Conservation (phyloP, 1,140 invertebrate genomes). For the Ceratosolen solmsi region DNA sequence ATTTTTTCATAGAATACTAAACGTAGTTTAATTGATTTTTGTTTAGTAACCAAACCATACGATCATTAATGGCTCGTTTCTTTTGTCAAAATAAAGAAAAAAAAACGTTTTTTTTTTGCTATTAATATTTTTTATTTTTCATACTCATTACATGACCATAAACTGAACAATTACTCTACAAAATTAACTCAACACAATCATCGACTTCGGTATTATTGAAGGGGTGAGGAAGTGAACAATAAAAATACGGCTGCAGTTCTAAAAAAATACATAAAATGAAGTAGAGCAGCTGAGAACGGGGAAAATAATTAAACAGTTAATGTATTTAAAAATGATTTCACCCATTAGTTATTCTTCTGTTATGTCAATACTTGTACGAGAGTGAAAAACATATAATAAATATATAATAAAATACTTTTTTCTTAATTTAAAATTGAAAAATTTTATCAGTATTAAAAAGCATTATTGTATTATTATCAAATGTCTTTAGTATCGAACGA, state of each 20-base stretch:
- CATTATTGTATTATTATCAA: too few species aligned
- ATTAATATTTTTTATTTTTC: not conserved
- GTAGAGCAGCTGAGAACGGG: not conserved
- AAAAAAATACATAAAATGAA: conserved; percentile 10
- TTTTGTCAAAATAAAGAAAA: too few species aligned
- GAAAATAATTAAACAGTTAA: not conserved
- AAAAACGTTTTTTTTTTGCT: too few species aligned
- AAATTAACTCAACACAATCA: not conserved
- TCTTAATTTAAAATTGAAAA: too few species aligned
- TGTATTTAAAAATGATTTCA: not conserved
- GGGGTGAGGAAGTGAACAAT: not conserved
- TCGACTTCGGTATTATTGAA: not conserved
- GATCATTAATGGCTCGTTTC: not conserved
- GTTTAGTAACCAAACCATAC: not conserved
- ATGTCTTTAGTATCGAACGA: too few species aligned
- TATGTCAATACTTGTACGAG: not conserved
- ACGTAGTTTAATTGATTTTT: not conserved
- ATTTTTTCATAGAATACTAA: not conserved
- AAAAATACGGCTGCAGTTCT: not conserved
- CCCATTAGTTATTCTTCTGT: not conserved
- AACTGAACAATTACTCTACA: not conserved
- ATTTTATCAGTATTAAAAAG: too few species aligned
- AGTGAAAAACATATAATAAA: too few species aligned
- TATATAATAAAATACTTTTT: too few species aligned
- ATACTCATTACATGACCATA: not conserved